Evolutionary conservation across 1,140 invertebrate genomes (phyloP).

Genomic region (Leptopilina clavipes): DNA sequence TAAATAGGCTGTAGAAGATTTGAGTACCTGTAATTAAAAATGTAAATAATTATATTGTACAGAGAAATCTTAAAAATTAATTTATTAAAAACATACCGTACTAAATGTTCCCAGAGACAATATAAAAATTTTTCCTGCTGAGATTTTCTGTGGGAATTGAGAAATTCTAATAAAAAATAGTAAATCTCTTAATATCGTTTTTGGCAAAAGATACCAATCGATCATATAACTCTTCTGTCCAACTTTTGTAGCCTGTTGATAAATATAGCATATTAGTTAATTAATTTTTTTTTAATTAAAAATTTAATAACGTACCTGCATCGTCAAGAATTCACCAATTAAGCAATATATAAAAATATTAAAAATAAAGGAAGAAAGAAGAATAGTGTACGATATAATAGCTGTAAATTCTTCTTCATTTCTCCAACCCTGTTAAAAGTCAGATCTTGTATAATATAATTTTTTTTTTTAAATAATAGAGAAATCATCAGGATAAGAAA

Average conservation of each 20-base stretch:
- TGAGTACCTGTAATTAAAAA: not conserved
- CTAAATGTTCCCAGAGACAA: not conserved
- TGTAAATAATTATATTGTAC: too few species aligned
- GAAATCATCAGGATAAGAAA: too few species aligned
- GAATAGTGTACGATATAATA: not conserved
- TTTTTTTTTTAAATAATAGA: too few species aligned
- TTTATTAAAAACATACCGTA: not conserved
- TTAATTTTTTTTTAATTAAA: conserved; percentile 9
- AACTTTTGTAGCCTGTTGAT: conserved; percentile 49
- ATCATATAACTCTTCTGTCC: conserved; percentile 48
- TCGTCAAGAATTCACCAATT: conserved; percentile 32
- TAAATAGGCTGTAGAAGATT: not conserved
- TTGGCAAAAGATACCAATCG: conserved; percentile 57
- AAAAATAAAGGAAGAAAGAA: conserved; percentile 16
- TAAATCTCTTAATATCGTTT: conserved; percentile 44
- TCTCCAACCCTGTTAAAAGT: not conserved
- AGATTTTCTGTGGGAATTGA: not conserved
- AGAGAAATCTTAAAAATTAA: too few species aligned
- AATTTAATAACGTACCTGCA: conserved; percentile 14
- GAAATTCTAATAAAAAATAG: conserved; percentile 50
- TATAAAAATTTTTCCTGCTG: conserved; percentile 33
- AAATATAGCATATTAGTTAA: too few species aligned
- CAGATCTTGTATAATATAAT: too few species aligned
- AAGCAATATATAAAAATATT: conserved; percentile 42
- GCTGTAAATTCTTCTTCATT: not conserved